Conservation (phyloP, 2,888 invertebrate genomes). For the Harpalus rubripes region DNA sequence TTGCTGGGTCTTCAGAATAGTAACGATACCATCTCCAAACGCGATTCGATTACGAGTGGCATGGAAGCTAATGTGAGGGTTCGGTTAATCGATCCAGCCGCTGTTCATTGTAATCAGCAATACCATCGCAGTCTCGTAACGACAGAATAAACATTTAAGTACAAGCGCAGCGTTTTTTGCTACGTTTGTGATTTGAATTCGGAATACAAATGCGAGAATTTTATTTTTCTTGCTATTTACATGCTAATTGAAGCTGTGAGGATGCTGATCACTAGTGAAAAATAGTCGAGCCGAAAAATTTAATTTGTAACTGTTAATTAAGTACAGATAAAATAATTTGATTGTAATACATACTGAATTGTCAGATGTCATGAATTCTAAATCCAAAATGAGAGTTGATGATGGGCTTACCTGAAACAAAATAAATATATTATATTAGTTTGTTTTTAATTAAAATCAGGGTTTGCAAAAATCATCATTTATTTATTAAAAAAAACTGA, state of each 20-base stretch:
- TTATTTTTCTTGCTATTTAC: constrained; percentile 44
- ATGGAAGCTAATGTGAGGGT: constrained; percentile 24
- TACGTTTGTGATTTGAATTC: constrained; percentile 42
- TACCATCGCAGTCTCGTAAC: constrained; percentile 45
- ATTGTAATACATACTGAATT: background rate
- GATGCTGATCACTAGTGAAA: constrained; percentile 4
- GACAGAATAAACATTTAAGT: constrained; percentile 45
- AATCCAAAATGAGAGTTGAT: background rate
- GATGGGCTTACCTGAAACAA: background rate
- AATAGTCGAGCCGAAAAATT: background rate
- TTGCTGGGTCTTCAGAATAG: background rate
- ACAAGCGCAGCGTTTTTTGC: constrained; percentile 30
- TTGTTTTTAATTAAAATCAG: background rate
- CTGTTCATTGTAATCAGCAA: constrained; percentile 39
- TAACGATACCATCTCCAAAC: background rate
- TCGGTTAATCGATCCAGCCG: constrained; percentile 16
- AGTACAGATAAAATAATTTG: background rate
- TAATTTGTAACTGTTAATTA: background rate
- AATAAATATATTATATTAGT: background rate
- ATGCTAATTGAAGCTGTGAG: constrained; percentile 12
- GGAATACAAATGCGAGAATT: constrained; percentile 37
- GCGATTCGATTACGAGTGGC: constrained; percentile 10
- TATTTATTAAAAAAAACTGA: too few relatives aligned
- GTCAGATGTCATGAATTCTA: background rate
- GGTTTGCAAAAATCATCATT: too few relatives aligned